Conservation (phyloP, 2,888 invertebrate species). For the Amblyjoppa fuscipennis region DNA sequence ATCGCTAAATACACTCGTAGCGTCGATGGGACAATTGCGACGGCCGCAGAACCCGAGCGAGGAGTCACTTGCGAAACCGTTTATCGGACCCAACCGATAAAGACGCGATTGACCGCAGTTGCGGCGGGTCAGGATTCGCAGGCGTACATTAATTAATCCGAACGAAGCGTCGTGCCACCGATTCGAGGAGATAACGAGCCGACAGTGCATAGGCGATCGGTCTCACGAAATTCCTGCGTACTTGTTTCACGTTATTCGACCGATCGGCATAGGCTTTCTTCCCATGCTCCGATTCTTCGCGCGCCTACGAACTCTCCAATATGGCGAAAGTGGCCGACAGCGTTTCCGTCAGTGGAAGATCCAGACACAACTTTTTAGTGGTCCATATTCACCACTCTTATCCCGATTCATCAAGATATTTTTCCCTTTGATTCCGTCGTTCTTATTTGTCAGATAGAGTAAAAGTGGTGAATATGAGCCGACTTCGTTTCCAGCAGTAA, state of each 20-base stretch:
- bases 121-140: conserved; percentile 71
- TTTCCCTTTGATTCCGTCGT: no score
- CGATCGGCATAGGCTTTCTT: not conserved
- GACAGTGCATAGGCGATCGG: conserved; percentile 49
- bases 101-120: conserved; percentile 64
- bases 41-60: conserved; percentile 48
- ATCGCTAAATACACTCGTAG: conserved; percentile 57
- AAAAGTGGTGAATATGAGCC: no score
- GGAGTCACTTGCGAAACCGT: conserved; percentile 61
- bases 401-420: no score
- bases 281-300: no score
- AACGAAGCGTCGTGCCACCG: conserved; percentile 72
- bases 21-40: conserved; percentile 33
- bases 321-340: no score
- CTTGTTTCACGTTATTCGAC: conserved; percentile 13
- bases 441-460: no score
- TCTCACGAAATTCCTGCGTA: conserved; percentile 56
- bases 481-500: no score
- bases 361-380: no score
- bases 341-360: no score
- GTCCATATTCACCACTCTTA: no score
- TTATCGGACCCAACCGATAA: conserved; percentile 66
- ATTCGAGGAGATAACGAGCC: conserved; percentile 71
- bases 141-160: conserved; percentile 79
- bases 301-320: no score